Conservation (phyloP, 2,797 vertebrate genomes). For the Falco novaeseelandiae region DNA sequence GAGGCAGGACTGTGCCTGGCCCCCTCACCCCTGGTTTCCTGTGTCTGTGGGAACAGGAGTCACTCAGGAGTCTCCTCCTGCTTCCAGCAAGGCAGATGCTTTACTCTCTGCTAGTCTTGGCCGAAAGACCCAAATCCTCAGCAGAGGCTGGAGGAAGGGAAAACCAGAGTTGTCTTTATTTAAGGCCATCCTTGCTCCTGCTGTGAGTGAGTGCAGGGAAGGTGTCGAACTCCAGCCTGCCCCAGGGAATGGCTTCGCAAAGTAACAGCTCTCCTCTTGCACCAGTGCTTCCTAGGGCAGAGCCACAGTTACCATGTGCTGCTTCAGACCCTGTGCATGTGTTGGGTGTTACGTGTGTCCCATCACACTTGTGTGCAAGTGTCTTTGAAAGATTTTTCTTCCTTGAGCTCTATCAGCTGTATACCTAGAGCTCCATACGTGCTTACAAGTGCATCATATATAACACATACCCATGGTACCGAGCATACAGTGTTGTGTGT, state of each 20-base stretch:
- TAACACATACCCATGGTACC: no score
- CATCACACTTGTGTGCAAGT: accelerated
- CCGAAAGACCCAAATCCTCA: not conserved
- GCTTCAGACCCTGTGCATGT: not conserved
- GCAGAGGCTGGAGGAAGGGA: not conserved
- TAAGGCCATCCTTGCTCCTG: no score
- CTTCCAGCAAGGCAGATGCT: not conserved
- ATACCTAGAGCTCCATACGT: accelerated
- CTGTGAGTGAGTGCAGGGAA: not conserved
- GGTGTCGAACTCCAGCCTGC: not conserved
- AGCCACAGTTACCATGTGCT: accelerated
- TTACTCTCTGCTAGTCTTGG: not conserved
- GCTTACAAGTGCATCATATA: accelerated
- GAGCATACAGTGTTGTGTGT: no score
- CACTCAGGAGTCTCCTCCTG: not conserved
- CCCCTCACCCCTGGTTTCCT: not conserved
- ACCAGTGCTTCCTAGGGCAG: not conserved
- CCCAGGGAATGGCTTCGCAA: accelerated
- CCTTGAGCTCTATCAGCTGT: not conserved
- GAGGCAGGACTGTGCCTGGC: not conserved
- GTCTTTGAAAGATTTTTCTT: not conserved
- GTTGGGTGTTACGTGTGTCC: not conserved
- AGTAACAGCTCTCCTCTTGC: not conserved
- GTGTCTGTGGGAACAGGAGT: accelerated
- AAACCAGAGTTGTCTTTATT: accelerated